Base-by-base conservation (phyloP, 64 coral and sea anemone genomes). In the Pachyseris speciosa region DNA sequence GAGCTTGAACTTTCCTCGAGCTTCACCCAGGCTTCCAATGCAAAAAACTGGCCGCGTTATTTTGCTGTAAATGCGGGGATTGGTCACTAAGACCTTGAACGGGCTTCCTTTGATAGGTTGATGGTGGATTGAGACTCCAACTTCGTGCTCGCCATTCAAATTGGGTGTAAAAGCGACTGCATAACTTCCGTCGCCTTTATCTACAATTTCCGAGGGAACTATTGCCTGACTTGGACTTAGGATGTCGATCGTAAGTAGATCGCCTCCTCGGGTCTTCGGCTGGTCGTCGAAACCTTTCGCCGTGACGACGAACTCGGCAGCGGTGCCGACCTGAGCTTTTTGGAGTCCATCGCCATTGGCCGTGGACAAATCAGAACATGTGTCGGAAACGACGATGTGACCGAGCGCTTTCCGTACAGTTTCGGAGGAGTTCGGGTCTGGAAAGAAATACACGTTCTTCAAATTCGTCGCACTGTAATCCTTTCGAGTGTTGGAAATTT, bases 311-410 rank as follows among this genome's bases (percentile, higher is more conserved):
- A 99, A 93, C 7, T 89, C 49, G 20, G 90, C 84, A 8, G 86
- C 22, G 24, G 87, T 27, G 64, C 97, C 94, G 17, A 90, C 84
- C 36, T 95, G 64, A n/a, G 71, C 97, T 74, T 94, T 79, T 13
- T 71, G 58, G 65, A 99, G 68, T 22, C 94, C 97, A 49, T 99
- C 93, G 20, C 97, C 97, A 70, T 43, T 17, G 5, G 94, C 97
- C 37, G 69, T 93, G 16, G 95, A 93, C 4, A 93, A 58, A n/a
- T 93, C 63, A 2, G 91, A 64, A 39, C 91, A 93, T 25, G 90
- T 96, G 69, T 86, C 87, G 7, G 95, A 96, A n/a, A 93, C 91
- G 37, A 87, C 36, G 38, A 96, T 86, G 25, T 74, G 34, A 0
- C 95, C 95, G 22, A 96, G 80, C 22, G 92, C 72, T 49, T 96